phyloP scores from a whole-genome alignment of 2,888 invertebrate species.

The Odiellus spinosus region DNA sequence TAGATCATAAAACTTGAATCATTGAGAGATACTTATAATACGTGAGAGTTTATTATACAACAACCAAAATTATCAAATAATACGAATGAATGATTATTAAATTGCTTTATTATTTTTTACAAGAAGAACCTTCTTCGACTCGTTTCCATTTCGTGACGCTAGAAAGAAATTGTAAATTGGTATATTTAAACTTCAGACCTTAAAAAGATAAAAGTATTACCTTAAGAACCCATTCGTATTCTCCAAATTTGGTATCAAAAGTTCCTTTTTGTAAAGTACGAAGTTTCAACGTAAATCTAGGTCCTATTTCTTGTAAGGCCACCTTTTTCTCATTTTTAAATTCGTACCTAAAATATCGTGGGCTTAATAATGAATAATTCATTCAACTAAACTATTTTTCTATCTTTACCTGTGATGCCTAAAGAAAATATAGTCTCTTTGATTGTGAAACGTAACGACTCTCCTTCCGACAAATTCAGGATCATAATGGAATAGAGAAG shows the following conservation, averaged over 20 bases:
- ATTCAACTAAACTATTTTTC: no score
- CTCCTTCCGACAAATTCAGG: constrained; percentile 87
- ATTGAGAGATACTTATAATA: no score
- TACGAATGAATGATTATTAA: no score
- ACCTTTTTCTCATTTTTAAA: constrained; percentile 51
- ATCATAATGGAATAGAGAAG: constrained; percentile 83
- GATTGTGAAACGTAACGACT: constrained; percentile 95
- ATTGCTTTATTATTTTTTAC: constrained; percentile 29
- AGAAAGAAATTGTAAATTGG: no score
- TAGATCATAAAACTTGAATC: no score
- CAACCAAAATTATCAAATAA: no score
- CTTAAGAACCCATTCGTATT: constrained; percentile 80
- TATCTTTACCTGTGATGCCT: constrained; percentile 77
- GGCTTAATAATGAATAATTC: not conserved
- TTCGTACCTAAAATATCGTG: constrained; percentile 48
- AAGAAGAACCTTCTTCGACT: constrained; percentile 83
- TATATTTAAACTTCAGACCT: no score
- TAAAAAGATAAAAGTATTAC: constrained; percentile 17
- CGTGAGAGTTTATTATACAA: no score
- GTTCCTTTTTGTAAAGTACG: constrained; percentile 89
- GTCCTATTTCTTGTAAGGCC: constrained; percentile 84
- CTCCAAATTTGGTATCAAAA: constrained; percentile 90
- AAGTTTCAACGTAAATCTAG: constrained; percentile 83
- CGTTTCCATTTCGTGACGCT: constrained; percentile 84
- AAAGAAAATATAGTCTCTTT: constrained; percentile 96